Evolutionary conservation across 2,113 vertebrate genomes (phyloP).

Genomic region (Aythya baeri): DNA sequence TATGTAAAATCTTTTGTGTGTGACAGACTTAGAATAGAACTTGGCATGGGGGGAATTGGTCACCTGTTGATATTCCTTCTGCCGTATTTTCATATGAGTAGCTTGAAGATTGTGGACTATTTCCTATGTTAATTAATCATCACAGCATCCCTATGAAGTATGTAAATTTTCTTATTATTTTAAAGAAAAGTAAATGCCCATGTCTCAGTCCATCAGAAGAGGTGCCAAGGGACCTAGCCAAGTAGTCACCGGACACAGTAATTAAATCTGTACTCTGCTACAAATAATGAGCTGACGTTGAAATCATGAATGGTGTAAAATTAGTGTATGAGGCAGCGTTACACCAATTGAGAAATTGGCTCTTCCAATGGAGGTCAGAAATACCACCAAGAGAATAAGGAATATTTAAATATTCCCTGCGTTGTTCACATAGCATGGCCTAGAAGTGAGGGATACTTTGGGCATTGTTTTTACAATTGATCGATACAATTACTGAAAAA

Average conservation of each 20-base stretch:
- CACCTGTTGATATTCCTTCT: background rate
- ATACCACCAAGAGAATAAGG: background rate
- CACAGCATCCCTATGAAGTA: background rate
- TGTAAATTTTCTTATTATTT: background rate
- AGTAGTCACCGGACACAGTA: background rate
- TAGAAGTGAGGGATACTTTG: background rate
- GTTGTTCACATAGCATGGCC: background rate
- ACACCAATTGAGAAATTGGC: background rate
- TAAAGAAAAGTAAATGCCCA: background rate
- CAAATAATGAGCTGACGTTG: background rate
- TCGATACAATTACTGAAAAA: background rate
- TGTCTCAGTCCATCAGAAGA: background rate
- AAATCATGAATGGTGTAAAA: background rate
- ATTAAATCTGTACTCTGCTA: background rate
- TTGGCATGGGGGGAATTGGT: background rate
- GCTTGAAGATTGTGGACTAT: background rate
- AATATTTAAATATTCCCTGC: background rate
- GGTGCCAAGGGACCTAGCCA: background rate
- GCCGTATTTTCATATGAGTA: background rate
- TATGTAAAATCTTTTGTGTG: background rate
- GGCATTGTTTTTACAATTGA: background rate
- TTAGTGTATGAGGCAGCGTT: background rate
- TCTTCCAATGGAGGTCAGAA: background rate
- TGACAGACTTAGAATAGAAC: background rate
- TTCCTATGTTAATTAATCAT: background rate